Evolutionary conservation across 2,113 vertebrate species (phyloP), one percentile per base, ranked within the genome.

Genomic region (Nymphicus hollandicus): DNA sequence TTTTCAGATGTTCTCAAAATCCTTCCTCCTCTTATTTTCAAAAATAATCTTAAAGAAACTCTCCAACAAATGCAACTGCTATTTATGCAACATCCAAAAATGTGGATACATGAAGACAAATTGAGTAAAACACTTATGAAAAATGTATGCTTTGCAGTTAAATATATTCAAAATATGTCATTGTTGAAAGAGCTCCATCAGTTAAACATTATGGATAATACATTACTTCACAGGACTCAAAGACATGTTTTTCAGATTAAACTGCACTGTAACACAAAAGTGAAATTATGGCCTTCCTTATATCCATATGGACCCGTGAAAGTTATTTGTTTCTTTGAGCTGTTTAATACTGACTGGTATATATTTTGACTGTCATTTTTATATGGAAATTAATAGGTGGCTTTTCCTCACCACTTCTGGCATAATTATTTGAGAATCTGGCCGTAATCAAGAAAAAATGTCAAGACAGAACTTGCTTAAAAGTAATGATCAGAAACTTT

Each of bases 361-460:
- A 9, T 46, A 93, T 70, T 90, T 91, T 35, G 83, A 43, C 73
- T 94, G 92, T 81, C 80, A 76, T 35, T 91, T 90, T 61, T n/a
- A 86, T 91, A 88, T 25, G 1, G 0, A 84, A 88, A 50, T 14
- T 81, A 84, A 86, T 90, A 86, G 52, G 37, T 79, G 41, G 27
- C 25, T 72, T 82, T 76, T 58, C 23, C 31, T 71, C 31, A 56
- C 47, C 28, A 76, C 55, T 86, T 31, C 33, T 39, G 35, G 78
- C 56, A 74, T 11, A 41, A 14, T 37, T 88, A 58, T 39, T 39
- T 39, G 37, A 77, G 49, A 91, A 61, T 47, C 13, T 61, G 44
- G 9, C 43, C 81, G n/a, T 55, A 91, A 88, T 86, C 64, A 86
- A 63, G 71, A 86, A 84, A 80, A 90, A 68, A 44, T 7, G 33